Percentiles rank a stretch among this genome's conserved stretches.
phyloP scores from a whole-genome alignment of 2,797 vertebrate genomes.

The Hapalemur alaotrensis region DNA sequence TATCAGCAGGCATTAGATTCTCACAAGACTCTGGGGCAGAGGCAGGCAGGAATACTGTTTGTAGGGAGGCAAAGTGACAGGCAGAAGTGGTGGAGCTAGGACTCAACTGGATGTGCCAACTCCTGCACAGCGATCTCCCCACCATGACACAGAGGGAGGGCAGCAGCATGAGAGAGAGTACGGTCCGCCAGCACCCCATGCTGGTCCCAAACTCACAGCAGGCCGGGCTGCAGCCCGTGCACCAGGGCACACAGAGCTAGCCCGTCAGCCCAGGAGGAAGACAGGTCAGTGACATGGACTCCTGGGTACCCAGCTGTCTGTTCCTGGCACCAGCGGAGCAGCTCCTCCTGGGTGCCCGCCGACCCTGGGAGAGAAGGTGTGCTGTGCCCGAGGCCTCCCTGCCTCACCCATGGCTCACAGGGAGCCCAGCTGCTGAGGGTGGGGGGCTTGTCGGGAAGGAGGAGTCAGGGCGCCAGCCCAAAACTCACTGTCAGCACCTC shows the following conservation, averaged over 20 bases:
- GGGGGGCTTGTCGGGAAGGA: background rate
- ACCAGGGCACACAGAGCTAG: slow-evolving; percentile 93
- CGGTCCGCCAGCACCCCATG: accelerated
- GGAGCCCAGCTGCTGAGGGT: background rate
- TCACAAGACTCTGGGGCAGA: background rate
- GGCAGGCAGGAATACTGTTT: background rate
- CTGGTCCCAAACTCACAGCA: slow-evolving; percentile 88
- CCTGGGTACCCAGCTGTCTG: slow-evolving; percentile 87
- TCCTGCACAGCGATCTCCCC: background rate
- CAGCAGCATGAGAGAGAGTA: background rate
- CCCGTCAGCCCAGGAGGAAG: slow-evolving; percentile 92
- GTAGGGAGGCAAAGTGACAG: too few species aligned
- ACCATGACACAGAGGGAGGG: background rate
- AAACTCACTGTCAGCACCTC: background rate
- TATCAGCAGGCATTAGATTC: background rate
- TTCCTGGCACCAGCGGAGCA: slow-evolving; percentile 93
- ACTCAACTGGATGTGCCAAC: background rate
- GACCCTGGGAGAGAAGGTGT: slow-evolving; percentile 77
- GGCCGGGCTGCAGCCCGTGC: slow-evolving; percentile 89
- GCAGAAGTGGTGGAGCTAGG: background rate
- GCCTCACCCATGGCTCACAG: background rate
- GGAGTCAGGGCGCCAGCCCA: background rate
- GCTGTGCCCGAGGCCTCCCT: background rate
- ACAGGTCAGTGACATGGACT: slow-evolving; percentile 89
- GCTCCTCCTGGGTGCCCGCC: slow-evolving; percentile 83